These are phyloP conservation scores for Griposia aprilina DNA, from an alignment of 2,888 invertebrate species.

Conservation along the genomic window DNA sequence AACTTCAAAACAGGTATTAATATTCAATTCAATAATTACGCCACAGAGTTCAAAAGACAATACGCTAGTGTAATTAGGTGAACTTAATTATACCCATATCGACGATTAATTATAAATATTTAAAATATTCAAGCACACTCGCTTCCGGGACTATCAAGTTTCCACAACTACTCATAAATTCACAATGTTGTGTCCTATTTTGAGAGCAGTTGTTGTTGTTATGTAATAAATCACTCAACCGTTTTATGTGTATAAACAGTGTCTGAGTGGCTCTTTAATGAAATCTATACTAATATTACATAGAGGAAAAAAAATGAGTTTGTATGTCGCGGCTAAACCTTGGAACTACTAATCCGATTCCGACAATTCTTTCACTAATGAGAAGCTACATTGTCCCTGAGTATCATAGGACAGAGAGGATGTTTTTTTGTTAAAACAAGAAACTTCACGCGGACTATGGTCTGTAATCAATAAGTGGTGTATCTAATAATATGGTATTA, in stretches of 20 bases:
- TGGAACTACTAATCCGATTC: neutral
- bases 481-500: neutral
- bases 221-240: constrained; percentile 23
- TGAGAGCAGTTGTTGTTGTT: constrained; percentile 7
- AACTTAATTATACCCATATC: neutral
- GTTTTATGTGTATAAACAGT: constrained; percentile 17
- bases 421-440: neutral
- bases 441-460: neutral
- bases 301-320: neutral
- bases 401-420: neutral
- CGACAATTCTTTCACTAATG: neutral
- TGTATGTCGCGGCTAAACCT: neutral
- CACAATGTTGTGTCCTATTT: constrained; percentile 11
- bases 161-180: neutral
- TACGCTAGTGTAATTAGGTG: neutral
- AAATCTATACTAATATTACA: neutral
- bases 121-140: constrained; percentile 22
- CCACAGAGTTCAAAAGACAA: neutral
- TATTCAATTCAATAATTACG: neutral
- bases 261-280: constrained; percentile 11
- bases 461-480: neutral
- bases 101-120: constrained; percentile 4
- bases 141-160: neutral
- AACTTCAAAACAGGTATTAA: neutral
- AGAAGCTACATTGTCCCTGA: neutral